Conservation (phyloP, 2,797 vertebrate species). For the Tenualosa thibaudeaui region DNA sequence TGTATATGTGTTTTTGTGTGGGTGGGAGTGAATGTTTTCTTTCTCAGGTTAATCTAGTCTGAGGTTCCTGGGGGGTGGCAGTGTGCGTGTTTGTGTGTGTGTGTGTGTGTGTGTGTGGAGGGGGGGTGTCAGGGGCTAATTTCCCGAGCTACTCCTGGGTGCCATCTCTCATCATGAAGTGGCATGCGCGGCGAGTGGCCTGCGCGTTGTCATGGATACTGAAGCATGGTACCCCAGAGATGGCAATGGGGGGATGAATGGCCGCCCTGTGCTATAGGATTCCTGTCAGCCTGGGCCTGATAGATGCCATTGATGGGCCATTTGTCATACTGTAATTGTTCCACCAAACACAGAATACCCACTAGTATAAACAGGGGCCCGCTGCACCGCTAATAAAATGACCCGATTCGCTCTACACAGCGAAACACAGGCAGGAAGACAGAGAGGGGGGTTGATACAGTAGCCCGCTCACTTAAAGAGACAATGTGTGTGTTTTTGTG, state of each 20-base stretch:
- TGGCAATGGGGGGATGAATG: conserved; percentile 88
- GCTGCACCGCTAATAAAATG: conserved; percentile 73
- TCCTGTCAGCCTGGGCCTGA: conserved; percentile 95
- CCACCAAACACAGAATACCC: conserved; percentile 98
- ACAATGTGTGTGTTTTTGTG: conserved; percentile 52
- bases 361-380: conserved; percentile 96
- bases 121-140: conserved; percentile 79
- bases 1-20: conserved; percentile 36
- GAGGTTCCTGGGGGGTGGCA: not conserved
- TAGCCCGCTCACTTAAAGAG: conserved; percentile 76
- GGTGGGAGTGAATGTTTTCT: conserved; percentile 18
- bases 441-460: conserved; percentile 91
- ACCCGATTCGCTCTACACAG: too few species aligned
- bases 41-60: not conserved
- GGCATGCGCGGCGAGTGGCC: conserved; percentile 81
- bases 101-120: conserved; percentile 56
- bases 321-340: conserved; percentile 99
- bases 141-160: conserved; percentile 75
- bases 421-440: conserved; percentile 66
- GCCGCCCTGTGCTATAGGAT: conserved; percentile 94
- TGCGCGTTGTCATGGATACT: conserved; percentile 94
- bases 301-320: conserved; percentile 99
- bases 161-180: conserved; percentile 81
- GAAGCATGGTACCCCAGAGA: conserved; percentile 96
- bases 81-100: conserved; percentile 55